Base-by-base conservation (phyloP, 2,888 invertebrate species). In the Cosmorhoe ocellata region DNA sequence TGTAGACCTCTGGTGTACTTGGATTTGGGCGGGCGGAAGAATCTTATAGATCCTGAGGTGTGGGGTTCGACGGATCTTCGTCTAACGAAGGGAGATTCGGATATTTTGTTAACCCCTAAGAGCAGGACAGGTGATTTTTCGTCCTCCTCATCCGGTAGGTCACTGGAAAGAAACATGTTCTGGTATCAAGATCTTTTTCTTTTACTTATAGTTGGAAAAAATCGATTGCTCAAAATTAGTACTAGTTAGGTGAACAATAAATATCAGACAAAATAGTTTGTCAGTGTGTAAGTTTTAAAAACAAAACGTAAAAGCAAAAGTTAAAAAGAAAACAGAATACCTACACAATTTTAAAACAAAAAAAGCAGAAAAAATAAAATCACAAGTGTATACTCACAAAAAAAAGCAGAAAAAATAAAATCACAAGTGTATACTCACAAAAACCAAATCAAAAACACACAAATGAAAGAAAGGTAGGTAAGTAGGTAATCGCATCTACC, bases 111-210 rank as follows among this genome's bases (percentile, higher is more conserved):
- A 54, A 93, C 92, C 55, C 92, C 92, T 71, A 93, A 76, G 41
- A 93, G 91, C 52, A 93, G 87, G 40, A 93, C 93, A 7, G 91
- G 89, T 42, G 92, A 91, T 59, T 92, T 91, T 69, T 90, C 91
- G 64, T 92, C 92, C 66, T 91, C 90, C 67, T 89, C 86, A 73
- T 93, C 92, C 18, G 93, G 93, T 50, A 93, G 87, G 68, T 93
- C 93, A 72, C 93, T 93, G 91, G 38, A 87, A 88, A 69, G 58
- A 71, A 56, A 67, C 22, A 24, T 12, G 2, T 13, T 9, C 12
- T 37, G 9, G 9, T 14, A 27, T 38, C n/a, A 38, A 27, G 9
- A 34, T 3, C n/a, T 7, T 22, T 13, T 13, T 3, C 27, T 13
- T 38, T 26, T 5, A 0, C n/a, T 33, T 1, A 5, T 7, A 24